These are phyloP conservation scores for Apodemus speciosus DNA, from an alignment of 2,113 vertebrate genomes.

Conservation along the genomic window DNA sequence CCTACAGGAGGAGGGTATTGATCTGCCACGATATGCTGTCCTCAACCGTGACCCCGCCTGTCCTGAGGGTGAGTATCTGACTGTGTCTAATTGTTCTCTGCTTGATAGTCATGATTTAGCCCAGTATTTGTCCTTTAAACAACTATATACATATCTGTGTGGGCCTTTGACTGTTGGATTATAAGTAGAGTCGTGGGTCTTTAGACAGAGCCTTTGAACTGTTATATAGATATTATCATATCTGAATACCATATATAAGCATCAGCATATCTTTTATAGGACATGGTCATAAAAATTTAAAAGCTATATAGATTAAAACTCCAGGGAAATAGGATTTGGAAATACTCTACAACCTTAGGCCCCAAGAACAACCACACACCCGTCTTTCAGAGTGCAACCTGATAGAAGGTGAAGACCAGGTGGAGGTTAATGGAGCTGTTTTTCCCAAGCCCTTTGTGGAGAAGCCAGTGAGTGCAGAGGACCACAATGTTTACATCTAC, in stretches of 20 bases:
- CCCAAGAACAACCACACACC: not conserved
- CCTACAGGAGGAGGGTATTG: slow-evolving; percentile 97
- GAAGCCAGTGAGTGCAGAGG: slow-evolving; percentile 98
- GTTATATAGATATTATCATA: slow-evolving; percentile 8
- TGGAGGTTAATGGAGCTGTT: slow-evolving; percentile 96
- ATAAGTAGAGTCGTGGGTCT: not conserved
- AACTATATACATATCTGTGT: not conserved
- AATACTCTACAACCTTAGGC: not conserved
- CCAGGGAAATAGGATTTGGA: slow-evolving; percentile 36
- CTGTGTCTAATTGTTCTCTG: not conserved
- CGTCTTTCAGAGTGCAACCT: slow-evolving; percentile 92
- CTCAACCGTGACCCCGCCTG: slow-evolving; percentile 97
- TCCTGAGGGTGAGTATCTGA: slow-evolving; percentile 91
- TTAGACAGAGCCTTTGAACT: slow-evolving; percentile 23
- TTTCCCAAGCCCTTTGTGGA: slow-evolving; percentile 99
- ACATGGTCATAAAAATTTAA: slow-evolving; percentile 20
- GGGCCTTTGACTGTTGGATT: slow-evolving; percentile 33
- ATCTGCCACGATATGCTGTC: slow-evolving; percentile 96
- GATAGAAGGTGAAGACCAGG: slow-evolving; percentile 97
- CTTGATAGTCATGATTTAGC: not conserved
- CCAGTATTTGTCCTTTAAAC: not conserved
- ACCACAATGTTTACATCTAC: slow-evolving; percentile 99
- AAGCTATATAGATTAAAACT: slow-evolving; percentile 47
- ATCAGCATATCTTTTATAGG: slow-evolving; percentile 5
- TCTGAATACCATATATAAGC: not conserved